Base-by-base conservation (phyloP, 2,888 invertebrate species). In the Papilio elwesi region DNA sequence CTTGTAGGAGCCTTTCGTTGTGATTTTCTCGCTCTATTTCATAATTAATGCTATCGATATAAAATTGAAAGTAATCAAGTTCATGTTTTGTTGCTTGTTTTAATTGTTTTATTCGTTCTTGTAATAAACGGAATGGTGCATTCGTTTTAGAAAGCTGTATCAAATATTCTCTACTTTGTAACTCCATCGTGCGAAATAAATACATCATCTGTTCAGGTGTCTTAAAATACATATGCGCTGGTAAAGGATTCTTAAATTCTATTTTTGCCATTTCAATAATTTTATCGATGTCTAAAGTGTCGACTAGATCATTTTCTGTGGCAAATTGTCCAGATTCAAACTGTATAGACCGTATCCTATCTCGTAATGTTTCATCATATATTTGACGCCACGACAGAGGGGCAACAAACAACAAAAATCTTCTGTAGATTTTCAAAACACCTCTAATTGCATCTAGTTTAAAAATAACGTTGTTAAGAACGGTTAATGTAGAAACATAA, bases 91-190 rank as follows among this genome's bases (percentile, higher is more conserved):
- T 90, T 9, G 80, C 83, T 69, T 79, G 78, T 76, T 90, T 89
- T 26, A 93, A 80, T 77, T 89, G 88, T 73, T 85, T 90, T 6
- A 89, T 90, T 36, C 88, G 86, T 36, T 90, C 87, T 76, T 83
- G 83, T 74, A 93, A 80, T 66, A 85, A 73, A 63, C 87, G 83
- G 76, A 81, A 87, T 10, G 92, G 91, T 12, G 76, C 85, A 76
- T 87, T 89, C 5, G 90, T 92, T 80, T 89, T 91, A 1, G 93
- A 83, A 48, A 91, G 84, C 74, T 93, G 87, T 73, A 81, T 88
- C 72, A 93, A 83, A 82, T 93, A 93, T 81, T 93, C 92, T 78
- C 93, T 85, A 76, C 93, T 93, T 78, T 93, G 93, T 76, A 93
- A 80, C 79, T 93, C 93, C 92, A 93, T 92, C 12, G 87, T 85